phyloP scores from a whole-genome alignment of 2,113 vertebrate species.

The Mugil cephalus region DNA sequence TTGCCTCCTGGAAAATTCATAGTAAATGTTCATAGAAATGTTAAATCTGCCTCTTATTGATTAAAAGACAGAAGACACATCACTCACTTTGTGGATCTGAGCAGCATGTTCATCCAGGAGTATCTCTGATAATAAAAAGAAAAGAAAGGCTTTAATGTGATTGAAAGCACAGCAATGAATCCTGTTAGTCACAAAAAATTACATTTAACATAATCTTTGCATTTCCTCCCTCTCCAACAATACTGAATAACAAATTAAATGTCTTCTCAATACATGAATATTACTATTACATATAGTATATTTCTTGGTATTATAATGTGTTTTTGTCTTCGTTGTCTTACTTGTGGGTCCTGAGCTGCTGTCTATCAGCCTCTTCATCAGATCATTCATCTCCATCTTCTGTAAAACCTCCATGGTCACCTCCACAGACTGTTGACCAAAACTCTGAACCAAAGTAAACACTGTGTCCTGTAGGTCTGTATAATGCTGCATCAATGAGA shows the following conservation, averaged over 20 bases:
- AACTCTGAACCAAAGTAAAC: background rate
- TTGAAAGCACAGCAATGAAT: background rate
- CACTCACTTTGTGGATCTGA: constrained; percentile 20
- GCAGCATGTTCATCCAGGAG: background rate
- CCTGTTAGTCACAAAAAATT: no score
- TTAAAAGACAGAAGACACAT: background rate
- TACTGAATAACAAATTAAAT: no score
- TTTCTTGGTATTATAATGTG: no score
- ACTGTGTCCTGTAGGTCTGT: background rate
- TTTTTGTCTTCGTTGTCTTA: background rate
- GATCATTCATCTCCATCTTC: background rate
- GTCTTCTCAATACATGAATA: no score
- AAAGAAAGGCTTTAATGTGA: background rate
- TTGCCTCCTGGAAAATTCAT: background rate
- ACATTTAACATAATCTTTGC: no score
- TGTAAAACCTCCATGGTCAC: background rate
- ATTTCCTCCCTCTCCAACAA: no score
- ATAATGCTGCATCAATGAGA: no score
- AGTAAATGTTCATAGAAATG: background rate
- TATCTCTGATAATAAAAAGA: background rate
- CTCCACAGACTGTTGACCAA: background rate
- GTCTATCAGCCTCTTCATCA: constrained; percentile 4
- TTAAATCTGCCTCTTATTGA: background rate
- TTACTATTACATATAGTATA: no score
- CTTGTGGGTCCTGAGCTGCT: background rate